Base-by-base conservation (phyloP, 2,888 invertebrate species). In the Junonia oenone region DNA sequence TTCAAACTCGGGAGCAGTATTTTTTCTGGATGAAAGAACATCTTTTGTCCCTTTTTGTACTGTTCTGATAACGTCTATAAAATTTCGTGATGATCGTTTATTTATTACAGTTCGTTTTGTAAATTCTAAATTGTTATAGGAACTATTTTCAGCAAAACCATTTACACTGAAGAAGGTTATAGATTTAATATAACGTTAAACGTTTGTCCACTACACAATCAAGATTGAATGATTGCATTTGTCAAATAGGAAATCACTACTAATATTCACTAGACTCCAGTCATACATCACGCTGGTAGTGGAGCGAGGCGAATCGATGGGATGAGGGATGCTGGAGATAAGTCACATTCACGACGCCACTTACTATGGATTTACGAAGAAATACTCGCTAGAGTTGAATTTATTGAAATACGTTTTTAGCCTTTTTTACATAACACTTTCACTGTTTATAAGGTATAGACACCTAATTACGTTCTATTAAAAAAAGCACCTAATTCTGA, bases 271-370 rank as follows among this genome's bases (percentile, higher is more conserved):
- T 55, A 60, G 57, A 54, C 59, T 61, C 58, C 62, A 63, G 65
- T 57, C 63, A 65, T 69, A 71, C 65, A 62, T 63, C 64, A 62
- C 58, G 52, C 33, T 50, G 71, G 76, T 70, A 72, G 71, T 66
- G 72, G 63, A 71, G 73, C 74, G 78, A 67, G 74, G 70, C 72
- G 75, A 78, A 54, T 54, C 48, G 47, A 54, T 27, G 74, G 71
- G 67, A 78, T 78, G 81, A 80, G 75, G 76, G 79, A 81, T 78
- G 80, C 70, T 69, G 60, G 67, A 81, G 83, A 83, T 84, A 84
- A 82, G 80, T 77, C 83, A 83, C 82, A 81, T 75, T 65, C 66
- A 40, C 55, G 43, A 54, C 67, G 45, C 22, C 69, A 67, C 70
- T 76, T 26, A 77, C 76, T 63, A 73, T 43, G 38, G 45, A 48